Evolutionary conservation across 2,113 vertebrate species (phyloP).

Genomic region (Rattus rattus): DNA sequence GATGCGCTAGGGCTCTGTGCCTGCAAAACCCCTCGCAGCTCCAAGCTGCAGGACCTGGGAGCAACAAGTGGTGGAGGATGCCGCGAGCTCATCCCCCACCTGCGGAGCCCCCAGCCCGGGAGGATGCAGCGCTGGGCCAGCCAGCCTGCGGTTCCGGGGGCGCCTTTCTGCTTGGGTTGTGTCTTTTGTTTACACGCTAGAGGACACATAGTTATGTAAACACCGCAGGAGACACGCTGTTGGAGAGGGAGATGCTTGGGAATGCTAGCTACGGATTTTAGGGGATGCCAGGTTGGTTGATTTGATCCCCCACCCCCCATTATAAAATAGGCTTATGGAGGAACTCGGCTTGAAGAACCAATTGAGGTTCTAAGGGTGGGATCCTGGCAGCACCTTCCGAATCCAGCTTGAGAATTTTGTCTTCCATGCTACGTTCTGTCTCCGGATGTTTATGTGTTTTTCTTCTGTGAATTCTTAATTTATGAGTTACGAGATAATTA

Average conservation of each 20-base stretch:
- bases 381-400: constrained; percentile 45
- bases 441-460: constrained; percentile 72
- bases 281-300: background rate
- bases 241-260: constrained; percentile 27
- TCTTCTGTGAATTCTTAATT: constrained; percentile 76
- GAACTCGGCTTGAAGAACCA: constrained; percentile 12
- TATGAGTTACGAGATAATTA: constrained; percentile 74
- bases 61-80: constrained; percentile 82
- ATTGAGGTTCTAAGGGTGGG: background rate
- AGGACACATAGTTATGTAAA: constrained; percentile 84
- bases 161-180: constrained; percentile 60
- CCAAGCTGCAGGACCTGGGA: constrained; percentile 73
- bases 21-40: constrained; percentile 67
- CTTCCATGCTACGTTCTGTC: constrained; percentile 47
- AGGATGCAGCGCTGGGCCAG: background rate
- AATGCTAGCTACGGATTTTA: constrained; percentile 33
- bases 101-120: constrained; percentile 63
- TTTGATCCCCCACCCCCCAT: background rate
- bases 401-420: constrained; percentile 51
- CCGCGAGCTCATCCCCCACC: constrained; percentile 67
- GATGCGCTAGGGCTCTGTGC: constrained; percentile 56
- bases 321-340: background rate
- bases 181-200: constrained; percentile 83
- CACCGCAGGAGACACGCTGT: constrained; percentile 77
- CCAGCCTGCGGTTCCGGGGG: background rate